These are phyloP conservation scores for Thunnus thynnus DNA, from an alignment of 2,113 vertebrate species.

Conservation along the genomic window DNA sequence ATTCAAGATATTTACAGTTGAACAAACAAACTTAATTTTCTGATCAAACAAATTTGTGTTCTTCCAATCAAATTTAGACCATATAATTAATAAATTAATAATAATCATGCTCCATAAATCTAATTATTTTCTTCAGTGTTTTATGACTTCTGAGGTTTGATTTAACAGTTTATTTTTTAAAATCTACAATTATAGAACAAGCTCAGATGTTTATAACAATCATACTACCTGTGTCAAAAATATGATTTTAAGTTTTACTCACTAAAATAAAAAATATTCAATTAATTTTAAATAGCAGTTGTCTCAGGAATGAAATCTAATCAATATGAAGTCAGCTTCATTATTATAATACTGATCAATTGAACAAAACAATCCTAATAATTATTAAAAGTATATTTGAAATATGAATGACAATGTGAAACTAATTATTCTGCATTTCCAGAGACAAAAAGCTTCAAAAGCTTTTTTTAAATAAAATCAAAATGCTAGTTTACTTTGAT, in stretches of 20 bases:
- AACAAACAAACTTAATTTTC: background rate
- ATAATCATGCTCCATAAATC: slow-evolving; percentile 12
- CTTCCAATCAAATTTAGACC: background rate
- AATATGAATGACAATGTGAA: slow-evolving; percentile 11
- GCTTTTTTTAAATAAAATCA: slow-evolving; percentile 13
- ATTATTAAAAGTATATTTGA: slow-evolving; percentile 3
- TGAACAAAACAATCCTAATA: background rate
- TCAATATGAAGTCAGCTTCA: background rate
- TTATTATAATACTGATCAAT: slow-evolving; percentile 3
- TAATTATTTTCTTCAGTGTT: slow-evolving; percentile 12
- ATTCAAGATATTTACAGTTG: background rate
- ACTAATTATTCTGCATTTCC: slow-evolving; percentile 35
- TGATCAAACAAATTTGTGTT: background rate
- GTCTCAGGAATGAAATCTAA: slow-evolving; percentile 2
- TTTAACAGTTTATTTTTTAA: background rate
- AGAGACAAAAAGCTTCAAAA: background rate
- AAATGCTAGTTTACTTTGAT: background rate
- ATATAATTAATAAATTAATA: slow-evolving; percentile 2
- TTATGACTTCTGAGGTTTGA: background rate
- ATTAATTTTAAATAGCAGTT: background rate
- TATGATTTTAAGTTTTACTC: background rate
- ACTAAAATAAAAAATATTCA: background rate
- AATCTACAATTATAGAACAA: slow-evolving; percentile 13
- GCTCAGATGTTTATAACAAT: slow-evolving; percentile 4
- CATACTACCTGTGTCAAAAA: background rate